Conservation (phyloP, 2,797 vertebrate genomes). For the Sebastes cheni region DNA sequence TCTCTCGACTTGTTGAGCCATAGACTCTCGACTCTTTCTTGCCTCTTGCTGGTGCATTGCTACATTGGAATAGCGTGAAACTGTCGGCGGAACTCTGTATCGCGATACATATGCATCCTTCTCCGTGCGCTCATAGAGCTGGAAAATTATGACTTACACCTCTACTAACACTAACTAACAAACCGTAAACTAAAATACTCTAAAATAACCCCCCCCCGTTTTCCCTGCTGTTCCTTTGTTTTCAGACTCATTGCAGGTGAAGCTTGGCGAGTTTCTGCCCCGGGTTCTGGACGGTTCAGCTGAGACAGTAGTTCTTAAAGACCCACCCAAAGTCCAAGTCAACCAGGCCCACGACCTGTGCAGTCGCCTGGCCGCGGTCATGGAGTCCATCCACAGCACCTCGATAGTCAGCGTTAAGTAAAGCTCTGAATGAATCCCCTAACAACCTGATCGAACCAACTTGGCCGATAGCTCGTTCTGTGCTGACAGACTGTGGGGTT, state of each 20-base stretch:
- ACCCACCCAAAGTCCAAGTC: conserved; percentile 92
- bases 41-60: too few relatives aligned
- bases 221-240: background rate
- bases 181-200: background rate
- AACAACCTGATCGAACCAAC: background rate
- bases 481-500: background rate
- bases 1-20: too few relatives aligned
- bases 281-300: conserved; percentile 91
- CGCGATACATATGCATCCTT: background rate
- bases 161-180: background rate
- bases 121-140: fast-evolving
- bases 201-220: background rate
- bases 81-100: too few relatives aligned
- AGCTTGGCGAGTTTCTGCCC: conserved; percentile 91
- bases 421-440: conserved; percentile 14
- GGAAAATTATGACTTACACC: background rate
- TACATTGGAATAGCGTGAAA: background rate
- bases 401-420: conserved; percentile 88
- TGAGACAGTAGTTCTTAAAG: conserved; percentile 89
- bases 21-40: too few relatives aligned
- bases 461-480: background rate
- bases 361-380: conserved; percentile 92
- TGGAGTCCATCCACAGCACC: conserved; percentile 92
- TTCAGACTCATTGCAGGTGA: conserved; percentile 89
- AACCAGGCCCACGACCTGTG: conserved; percentile 93